Conservation (phyloP, 2,113 vertebrate species). For the Istiophorus platypterus region DNA sequence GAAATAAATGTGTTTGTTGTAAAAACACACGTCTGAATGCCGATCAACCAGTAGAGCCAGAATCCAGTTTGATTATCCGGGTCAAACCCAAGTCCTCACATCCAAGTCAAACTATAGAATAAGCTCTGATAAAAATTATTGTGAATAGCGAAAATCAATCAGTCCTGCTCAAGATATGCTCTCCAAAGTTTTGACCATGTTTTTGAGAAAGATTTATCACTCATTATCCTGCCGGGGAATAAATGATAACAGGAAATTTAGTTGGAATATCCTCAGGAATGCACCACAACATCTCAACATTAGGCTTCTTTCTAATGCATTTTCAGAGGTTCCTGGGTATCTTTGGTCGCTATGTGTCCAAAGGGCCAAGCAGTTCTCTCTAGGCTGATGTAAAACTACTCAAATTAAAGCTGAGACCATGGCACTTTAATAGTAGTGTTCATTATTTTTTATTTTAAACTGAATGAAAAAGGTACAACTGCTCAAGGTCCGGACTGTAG, state of each 20-base stretch:
- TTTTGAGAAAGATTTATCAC: background rate
- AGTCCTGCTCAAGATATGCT: background rate
- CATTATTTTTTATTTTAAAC: too few species aligned
- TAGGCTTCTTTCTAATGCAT: background rate
- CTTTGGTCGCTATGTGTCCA: background rate
- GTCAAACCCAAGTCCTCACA: slow-evolving; percentile 4
- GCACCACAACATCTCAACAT: background rate
- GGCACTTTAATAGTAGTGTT: too few species aligned
- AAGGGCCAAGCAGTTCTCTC: too few species aligned
- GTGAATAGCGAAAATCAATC: background rate
- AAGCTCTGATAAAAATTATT: background rate
- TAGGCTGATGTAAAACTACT: too few species aligned
- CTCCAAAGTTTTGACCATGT: background rate
- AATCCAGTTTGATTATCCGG: background rate
- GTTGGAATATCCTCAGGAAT: background rate
- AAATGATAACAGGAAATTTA: background rate
- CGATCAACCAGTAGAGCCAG: slow-evolving; percentile 41
- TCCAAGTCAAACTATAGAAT: slow-evolving; percentile 5
- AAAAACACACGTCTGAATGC: slow-evolving; percentile 29
- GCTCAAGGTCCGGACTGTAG: too few species aligned
- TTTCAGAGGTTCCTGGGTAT: background rate
- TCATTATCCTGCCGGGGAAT: background rate
- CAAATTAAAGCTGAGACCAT: too few species aligned
- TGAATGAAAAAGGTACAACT: too few species aligned
- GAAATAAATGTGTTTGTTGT: slow-evolving; percentile 34